Conservation (phyloP, 2,888 invertebrate genomes). For the Neocrepidodera transversa region DNA sequence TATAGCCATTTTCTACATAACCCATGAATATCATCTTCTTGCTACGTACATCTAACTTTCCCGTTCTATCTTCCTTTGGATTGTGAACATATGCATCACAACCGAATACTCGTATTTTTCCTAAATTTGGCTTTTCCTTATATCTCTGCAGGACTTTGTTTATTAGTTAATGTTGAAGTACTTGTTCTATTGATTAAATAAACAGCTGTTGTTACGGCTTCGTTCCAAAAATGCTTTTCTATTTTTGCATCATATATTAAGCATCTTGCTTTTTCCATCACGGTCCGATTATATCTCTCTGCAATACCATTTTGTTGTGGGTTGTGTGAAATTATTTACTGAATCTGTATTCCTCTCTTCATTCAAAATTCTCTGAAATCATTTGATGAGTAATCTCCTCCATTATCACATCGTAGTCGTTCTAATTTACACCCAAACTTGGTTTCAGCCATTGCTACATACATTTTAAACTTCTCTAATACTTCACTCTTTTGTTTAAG, state of each 20-base stretch:
- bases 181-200: conserved; percentile 42
- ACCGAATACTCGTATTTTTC: conserved; percentile 49
- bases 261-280: conserved; percentile 17
- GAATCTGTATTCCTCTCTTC: not conserved
- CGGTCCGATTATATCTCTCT: too few relatives aligned
- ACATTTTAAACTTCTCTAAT: too few relatives aligned
- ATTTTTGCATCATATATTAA: conserved; percentile 37
- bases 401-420: conserved; percentile 22
- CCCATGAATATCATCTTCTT: conserved; percentile 33
- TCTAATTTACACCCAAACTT: conserved; percentile 15
- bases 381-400: too few relatives aligned
- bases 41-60: conserved; percentile 29
- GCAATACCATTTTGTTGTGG: conserved; percentile 16
- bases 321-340: conserved; percentile 9
- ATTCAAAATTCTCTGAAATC: conserved; percentile 7
- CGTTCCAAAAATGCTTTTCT: conserved; percentile 44
- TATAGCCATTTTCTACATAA: conserved; percentile 35
- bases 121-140: too few relatives aligned
- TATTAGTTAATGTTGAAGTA: conserved; percentile 9
- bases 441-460: too few relatives aligned
- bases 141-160: conserved; percentile 49
- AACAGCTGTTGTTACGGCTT: conserved; percentile 44
- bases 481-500: conserved; percentile 24
- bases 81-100: conserved; percentile 47
- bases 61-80: conserved; percentile 46